Evolutionary conservation across 2,797 vertebrate species (phyloP).

Genomic region (Perodicticus potto): DNA sequence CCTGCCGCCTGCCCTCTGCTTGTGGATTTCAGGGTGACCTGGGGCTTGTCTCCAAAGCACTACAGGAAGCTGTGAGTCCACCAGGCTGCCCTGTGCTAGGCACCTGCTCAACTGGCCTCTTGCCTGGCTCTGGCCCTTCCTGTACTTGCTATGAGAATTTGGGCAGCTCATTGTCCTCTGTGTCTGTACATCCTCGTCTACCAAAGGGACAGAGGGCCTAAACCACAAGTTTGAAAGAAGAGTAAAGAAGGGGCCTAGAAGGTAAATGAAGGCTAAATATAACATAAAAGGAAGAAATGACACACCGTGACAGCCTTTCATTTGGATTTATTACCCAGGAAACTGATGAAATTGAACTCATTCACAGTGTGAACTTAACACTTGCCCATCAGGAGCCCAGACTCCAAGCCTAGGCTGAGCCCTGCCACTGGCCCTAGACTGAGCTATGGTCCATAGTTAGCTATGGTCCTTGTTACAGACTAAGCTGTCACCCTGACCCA

Average conservation of each 20-base stretch:
- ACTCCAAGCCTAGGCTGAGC: not conserved
- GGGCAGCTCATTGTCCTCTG: not conserved
- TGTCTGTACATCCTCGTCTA: not conserved
- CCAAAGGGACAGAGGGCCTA: not conserved
- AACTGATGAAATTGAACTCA: not conserved
- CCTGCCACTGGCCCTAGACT: not conserved
- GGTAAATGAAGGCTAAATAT: not conserved
- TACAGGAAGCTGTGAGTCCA: constrained; percentile 49
- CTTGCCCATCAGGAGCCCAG: not conserved
- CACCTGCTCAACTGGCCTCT: constrained; percentile 66
- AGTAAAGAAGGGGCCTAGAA: not conserved
- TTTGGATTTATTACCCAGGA: not conserved
- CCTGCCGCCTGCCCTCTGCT: constrained; percentile 13
- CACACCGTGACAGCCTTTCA: not conserved
- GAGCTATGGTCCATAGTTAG: not conserved
- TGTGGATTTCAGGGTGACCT: constrained; percentile 72
- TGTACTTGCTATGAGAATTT: not conserved
- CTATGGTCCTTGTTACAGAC: not conserved
- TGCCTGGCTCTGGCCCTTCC: not conserved
- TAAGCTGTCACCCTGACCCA: not conserved
- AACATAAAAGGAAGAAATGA: not conserved
- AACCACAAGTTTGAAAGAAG: not conserved
- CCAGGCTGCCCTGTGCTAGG: constrained; percentile 48
- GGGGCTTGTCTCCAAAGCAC: constrained; percentile 65
- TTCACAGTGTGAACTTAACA: not conserved